Evolutionary conservation across 30 jellyfish, hydroid and myxozoan genomes (phyloP).

Genomic region (Hydractinia echinata): DNA sequence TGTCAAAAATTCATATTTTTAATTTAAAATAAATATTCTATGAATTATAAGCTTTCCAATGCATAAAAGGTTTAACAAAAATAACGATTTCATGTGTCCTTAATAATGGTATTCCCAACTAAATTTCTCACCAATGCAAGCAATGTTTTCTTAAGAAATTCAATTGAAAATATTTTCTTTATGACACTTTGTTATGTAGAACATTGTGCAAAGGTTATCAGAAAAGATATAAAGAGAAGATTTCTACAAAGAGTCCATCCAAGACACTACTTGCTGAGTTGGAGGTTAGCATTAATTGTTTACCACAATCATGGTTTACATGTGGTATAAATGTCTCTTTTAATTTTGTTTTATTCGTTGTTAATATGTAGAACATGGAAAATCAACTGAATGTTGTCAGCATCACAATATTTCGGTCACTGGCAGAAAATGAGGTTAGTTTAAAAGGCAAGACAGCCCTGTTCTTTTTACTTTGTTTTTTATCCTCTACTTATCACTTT

Average conservation of each 20-base stretch:
- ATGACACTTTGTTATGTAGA: constrained; percentile 25
- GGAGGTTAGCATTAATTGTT: constrained; percentile 36
- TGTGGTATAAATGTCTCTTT: neutral
- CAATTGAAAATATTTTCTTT: neutral
- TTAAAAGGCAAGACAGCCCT: neutral
- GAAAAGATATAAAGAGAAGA: constrained; percentile 43
- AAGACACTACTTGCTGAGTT: constrained; percentile 34
- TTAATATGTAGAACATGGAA: constrained; percentile 67
- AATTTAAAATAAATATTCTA: too few species aligned
- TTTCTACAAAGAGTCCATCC: constrained; percentile 49
- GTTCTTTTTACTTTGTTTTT: too few species aligned
- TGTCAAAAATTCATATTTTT: too few species aligned
- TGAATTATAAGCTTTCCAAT: too few species aligned
- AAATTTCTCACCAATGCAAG: too few species aligned
- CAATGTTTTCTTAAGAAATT: too few species aligned
- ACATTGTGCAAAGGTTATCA: constrained; percentile 51
- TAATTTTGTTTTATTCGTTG: too few species aligned
- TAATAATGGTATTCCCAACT: too few species aligned
- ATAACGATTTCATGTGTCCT: too few species aligned
- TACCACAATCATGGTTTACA: neutral
- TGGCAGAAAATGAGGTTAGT: constrained; percentile 81
- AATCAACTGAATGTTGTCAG: constrained; percentile 73
- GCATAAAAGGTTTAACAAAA: too few species aligned
- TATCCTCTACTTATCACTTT: too few species aligned
- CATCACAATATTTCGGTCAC: constrained; percentile 70